Evolutionary conservation across 2,888 invertebrate genomes (phyloP).

Genomic region (Brachylomia viminalis): DNA sequence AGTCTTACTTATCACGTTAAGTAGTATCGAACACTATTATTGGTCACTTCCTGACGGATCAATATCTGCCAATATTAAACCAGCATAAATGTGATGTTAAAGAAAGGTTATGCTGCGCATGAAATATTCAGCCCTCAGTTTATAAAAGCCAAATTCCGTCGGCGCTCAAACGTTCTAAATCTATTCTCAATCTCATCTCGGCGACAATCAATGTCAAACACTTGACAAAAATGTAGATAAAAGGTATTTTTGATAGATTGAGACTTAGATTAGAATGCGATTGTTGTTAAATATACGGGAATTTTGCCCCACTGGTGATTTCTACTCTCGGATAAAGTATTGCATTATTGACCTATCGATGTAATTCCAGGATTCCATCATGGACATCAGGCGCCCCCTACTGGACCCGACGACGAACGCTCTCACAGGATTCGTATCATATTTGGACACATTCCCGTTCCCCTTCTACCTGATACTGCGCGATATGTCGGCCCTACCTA

Average conservation of each 20-base stretch:
- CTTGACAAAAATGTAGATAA: neutral
- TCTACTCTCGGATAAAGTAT: neutral
- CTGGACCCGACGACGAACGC: slow-evolving; percentile 93
- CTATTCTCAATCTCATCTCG: neutral
- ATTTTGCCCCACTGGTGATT: neutral
- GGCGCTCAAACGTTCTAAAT: too few relatives aligned
- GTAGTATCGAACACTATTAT: neutral
- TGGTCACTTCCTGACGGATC: neutral
- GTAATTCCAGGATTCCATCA: slow-evolving; percentile 95
- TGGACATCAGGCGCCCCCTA: slow-evolving; percentile 94
- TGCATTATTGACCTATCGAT: neutral
- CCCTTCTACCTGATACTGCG: slow-evolving; percentile 98
- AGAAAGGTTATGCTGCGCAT: neutral
- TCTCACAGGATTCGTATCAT: slow-evolving; percentile 93
- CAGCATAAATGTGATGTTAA: neutral
- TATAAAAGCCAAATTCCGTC: neutral
- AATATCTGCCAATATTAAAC: neutral
- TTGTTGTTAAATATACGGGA: neutral
- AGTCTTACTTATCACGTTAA: slow-evolving; percentile 31
- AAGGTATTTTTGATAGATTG: neutral
- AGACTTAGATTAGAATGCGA: neutral
- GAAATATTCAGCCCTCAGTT: neutral
- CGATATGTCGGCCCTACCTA: slow-evolving; percentile 96
- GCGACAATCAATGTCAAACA: neutral
- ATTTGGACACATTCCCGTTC: slow-evolving; percentile 99